Percentiles rank a stretch among this genome's conserved stretches.
Conservation (phyloP, 2,888 invertebrate species). For the Drosophila histrio region DNA sequence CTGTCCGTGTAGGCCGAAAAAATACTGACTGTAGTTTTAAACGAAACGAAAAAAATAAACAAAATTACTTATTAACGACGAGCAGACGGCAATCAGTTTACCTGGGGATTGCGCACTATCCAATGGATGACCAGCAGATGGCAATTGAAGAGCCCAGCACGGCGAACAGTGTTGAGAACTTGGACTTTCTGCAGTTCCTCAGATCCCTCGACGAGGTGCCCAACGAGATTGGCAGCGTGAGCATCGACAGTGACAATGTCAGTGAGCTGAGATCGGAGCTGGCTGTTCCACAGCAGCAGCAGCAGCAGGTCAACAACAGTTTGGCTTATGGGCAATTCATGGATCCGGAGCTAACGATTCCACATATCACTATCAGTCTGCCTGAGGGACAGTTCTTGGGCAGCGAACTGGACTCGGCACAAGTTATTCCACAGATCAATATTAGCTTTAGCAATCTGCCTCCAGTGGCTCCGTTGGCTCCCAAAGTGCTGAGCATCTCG, state of each 20-base stretch:
- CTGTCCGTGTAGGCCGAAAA: constrained; percentile 16
- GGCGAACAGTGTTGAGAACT: neutral
- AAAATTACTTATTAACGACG: neutral
- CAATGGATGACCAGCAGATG: constrained; percentile 2
- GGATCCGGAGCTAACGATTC: neutral
- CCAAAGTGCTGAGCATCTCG: neutral
- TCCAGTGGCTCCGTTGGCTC: neutral
- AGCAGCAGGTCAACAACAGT: neutral
- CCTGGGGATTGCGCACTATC: neutral
- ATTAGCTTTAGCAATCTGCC: constrained; percentile 12
- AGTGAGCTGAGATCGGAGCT: neutral
- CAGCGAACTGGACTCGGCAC: neutral
- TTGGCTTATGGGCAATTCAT: neutral
- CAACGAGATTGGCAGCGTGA: neutral
- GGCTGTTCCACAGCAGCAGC: neutral
- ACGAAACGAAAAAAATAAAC: neutral
- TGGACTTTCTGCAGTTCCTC: constrained; percentile 33
- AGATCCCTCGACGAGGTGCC: constrained; percentile 13
- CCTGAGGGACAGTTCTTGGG: neutral
- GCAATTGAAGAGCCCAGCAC: neutral
- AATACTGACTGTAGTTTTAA: neutral
- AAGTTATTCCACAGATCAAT: neutral
- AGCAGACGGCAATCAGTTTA: neutral
- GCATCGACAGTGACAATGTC: neutral
- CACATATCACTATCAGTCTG: constrained; percentile 3